Percentiles rank a stretch among this genome's conserved stretches.
These are phyloP conservation scores for Drosophila pseudotakahashii DNA, from an alignment of 2,888 invertebrate species.

Conservation along the genomic window DNA sequence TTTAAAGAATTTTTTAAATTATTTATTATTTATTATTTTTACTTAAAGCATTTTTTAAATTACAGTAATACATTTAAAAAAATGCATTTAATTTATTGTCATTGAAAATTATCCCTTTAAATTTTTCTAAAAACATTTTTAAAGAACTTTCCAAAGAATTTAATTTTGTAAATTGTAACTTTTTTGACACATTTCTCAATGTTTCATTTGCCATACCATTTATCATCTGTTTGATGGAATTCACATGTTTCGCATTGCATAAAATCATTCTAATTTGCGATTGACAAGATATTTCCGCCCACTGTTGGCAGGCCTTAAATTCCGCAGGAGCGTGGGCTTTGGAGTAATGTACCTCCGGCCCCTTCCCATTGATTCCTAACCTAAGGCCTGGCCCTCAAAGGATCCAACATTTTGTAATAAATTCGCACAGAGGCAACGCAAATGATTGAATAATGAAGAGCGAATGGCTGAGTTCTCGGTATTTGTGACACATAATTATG, in stretches of 20 bases:
- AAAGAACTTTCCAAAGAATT: no score
- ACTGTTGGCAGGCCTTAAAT: slow-evolving; percentile 29
- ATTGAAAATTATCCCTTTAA: no score
- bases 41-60: no score
- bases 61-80: no score
- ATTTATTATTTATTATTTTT: no score
- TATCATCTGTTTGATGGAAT: not conserved
- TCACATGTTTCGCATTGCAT: not conserved
- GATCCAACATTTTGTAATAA: not conserved
- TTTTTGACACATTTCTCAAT: no score
- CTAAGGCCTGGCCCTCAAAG: slow-evolving; percentile 5
- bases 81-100: no score
- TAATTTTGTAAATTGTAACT: no score
- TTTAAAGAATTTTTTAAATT: no score
- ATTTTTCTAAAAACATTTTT: not conserved
- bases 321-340: no score
- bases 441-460: slow-evolving; percentile 45
- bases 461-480: slow-evolving; percentile 22
- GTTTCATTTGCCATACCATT: no score
- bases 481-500: slow-evolving; percentile 58
- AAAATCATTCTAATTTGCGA: slow-evolving; percentile 8
- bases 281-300: slow-evolving; percentile 19
- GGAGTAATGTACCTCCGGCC: not conserved
- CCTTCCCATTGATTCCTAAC: slow-evolving; percentile 21
- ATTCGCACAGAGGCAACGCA: slow-evolving; percentile 20